Evolutionary conservation across 2,888 invertebrate species (phyloP), one percentile per base, ranked within the genome.

Genomic region (Heliconius charithonia): DNA sequence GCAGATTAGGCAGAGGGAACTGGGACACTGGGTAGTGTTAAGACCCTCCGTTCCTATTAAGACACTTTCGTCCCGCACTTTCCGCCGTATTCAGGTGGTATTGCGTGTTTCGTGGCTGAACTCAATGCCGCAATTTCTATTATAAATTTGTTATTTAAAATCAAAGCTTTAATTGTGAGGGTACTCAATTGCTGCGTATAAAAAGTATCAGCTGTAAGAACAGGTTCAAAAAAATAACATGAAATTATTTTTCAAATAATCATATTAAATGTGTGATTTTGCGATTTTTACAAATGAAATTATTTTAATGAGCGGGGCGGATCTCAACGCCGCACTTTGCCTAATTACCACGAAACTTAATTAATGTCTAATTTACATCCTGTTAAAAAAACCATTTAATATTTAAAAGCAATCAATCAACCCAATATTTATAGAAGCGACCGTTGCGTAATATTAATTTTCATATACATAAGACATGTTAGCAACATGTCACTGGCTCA

Each of bases 401-500:
- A 32, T 59, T 72, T 10, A 37, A 3, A 16, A 32, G 51, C 59
- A 59, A 72, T 59, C 72, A 63, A 63, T 74, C 19, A 37, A 45
- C 12, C 41, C 25, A 73, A 63, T 74, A 65, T 74, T 74, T 65
- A 65, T 45, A 22, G 27, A 41, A 2, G 19, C 13, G 27, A 65
- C 25, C 22, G 22, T 59, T 66, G 41, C 59, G 25, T 32, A 59
- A 45, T 7, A 56, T 32, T 19, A 67, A 72, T 78, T 74, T 67
- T 67, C 25, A 27, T 74, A 78, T 45, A 74, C 19, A 73, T 74
- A 62, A 10, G 27, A 66, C 29, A 32, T 74, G 59, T 75, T 79
- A 77, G 45, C 67, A 76, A 67, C 56, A 59, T 76, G 45, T 74
- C 77, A 59, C 71, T 45, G 65, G 73, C 65, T 80, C 45, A 80